phyloP scores from a whole-genome alignment of 2,113 vertebrate genomes.

The Piprites chloris region DNA sequence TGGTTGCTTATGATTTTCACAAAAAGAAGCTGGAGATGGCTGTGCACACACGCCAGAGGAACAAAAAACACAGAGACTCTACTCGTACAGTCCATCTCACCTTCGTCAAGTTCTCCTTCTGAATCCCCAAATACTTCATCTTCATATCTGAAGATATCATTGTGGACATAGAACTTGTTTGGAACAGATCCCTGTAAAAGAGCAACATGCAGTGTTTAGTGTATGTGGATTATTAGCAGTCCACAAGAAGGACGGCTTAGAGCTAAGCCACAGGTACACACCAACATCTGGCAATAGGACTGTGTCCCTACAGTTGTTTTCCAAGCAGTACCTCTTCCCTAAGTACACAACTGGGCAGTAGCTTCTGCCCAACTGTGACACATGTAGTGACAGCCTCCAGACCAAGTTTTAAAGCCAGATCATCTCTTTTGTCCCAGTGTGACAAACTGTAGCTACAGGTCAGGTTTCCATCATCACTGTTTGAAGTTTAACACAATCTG shows the following conservation, averaged over 20 bases:
- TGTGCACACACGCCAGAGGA: neutral
- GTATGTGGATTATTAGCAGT: accelerated
- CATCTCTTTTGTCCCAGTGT: neutral
- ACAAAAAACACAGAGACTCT: neutral
- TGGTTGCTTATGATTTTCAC: neutral
- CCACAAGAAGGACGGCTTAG: neutral
- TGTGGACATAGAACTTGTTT: conserved; percentile 99
- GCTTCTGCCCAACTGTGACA: neutral
- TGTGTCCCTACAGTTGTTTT: neutral
- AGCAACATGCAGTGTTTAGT: neutral
- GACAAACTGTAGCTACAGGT: neutral
- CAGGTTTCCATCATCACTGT: neutral
- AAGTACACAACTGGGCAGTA: neutral
- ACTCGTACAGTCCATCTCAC: conserved; percentile 43
- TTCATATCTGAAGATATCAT: conserved; percentile 98
- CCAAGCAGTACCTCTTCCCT: neutral
- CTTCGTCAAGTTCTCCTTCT: conserved; percentile 95
- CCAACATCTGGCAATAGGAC: neutral
- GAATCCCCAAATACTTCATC: conserved; percentile 98
- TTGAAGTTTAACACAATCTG: neutral
- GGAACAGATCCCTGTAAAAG: conserved; percentile 90
- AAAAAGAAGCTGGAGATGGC: neutral
- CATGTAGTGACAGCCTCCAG: neutral
- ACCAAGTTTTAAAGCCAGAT: neutral
- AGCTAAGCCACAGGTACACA: neutral